Evolutionary conservation across 2,888 invertebrate species (phyloP).

Genomic region (Idaea dimidiata): DNA sequence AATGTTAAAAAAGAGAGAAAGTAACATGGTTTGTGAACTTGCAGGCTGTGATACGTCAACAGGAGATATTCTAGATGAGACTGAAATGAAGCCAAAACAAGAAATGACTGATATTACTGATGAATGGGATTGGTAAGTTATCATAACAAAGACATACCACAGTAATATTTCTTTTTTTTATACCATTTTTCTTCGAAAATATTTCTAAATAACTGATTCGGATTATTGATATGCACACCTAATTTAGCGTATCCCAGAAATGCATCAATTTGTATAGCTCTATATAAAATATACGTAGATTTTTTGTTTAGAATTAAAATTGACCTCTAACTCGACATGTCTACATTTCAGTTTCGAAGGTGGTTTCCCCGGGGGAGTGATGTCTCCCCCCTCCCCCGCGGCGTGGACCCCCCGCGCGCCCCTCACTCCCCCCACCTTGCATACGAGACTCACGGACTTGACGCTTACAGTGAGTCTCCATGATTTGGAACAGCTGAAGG

Average conservation of each 20-base stretch:
- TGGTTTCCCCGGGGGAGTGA: slow-evolving; percentile 68
- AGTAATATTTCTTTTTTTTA: too few relatives aligned
- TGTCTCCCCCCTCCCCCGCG: slow-evolving; percentile 43
- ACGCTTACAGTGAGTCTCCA: slow-evolving; percentile 83
- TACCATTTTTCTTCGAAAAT: too few relatives aligned
- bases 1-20: too few relatives aligned
- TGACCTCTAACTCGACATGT: background rate
- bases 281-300: too few relatives aligned
- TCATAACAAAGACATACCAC: too few relatives aligned
- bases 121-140: slow-evolving; percentile 69
- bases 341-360: slow-evolving; percentile 60
- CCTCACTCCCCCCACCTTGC: slow-evolving; percentile 77
- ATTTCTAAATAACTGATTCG: too few relatives aligned
- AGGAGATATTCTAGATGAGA: slow-evolving; percentile 60
- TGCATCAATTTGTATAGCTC: too few relatives aligned
- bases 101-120: slow-evolving; percentile 59
- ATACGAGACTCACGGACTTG: slow-evolving; percentile 83
- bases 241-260: too few relatives aligned
- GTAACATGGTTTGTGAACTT: background rate
- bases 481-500: slow-evolving; percentile 82
- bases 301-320: too few relatives aligned
- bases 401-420: slow-evolving; percentile 43
- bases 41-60: slow-evolving; percentile 64
- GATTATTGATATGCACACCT: too few relatives aligned
- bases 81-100: slow-evolving; percentile 41